Percentiles rank a stretch among this genome's conserved stretches.
Evolutionary conservation across 2,797 vertebrate genomes (phyloP).

Genomic region (Pangasius macronema): DNA sequence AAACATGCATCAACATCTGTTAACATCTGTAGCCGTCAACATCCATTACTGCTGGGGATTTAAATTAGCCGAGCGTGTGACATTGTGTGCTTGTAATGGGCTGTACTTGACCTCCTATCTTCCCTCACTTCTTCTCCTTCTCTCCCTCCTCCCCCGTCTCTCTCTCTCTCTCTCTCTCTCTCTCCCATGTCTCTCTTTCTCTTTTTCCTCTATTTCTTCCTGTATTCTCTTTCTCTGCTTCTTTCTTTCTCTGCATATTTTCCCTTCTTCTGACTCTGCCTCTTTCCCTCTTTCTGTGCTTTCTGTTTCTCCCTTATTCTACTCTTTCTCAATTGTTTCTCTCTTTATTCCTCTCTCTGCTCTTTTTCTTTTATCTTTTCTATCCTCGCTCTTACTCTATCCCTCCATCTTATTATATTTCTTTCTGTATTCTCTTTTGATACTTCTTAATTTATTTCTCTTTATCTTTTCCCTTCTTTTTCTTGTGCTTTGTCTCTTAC

Average conservation of each 20-base stretch:
- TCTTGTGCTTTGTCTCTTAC: background rate
- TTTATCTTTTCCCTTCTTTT: background rate
- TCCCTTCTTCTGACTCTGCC: background rate
- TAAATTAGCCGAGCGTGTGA: background rate
- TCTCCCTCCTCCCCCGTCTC: background rate
- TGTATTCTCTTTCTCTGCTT: background rate
- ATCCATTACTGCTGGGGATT: conserved; percentile 25
- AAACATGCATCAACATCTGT: conserved; percentile 32
- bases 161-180: background rate
- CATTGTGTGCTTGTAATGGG: background rate
- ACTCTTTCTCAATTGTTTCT: background rate
- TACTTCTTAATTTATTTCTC: background rate
- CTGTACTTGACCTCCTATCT: background rate
- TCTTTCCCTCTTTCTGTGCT: background rate
- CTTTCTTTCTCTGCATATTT: background rate
- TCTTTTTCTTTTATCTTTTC: background rate
- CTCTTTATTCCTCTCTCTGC: no score
- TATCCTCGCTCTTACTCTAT: background rate
- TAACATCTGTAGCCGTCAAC: conserved; percentile 29
- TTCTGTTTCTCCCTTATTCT: background rate
- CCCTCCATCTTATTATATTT: background rate
- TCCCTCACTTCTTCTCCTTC: background rate
- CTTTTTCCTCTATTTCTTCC: background rate
- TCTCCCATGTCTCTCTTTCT: background rate
- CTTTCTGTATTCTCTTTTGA: background rate